These are phyloP conservation scores for Apistogramma diplotaenia DNA, from an alignment of 2,113 vertebrate species.

Conservation along the genomic window DNA sequence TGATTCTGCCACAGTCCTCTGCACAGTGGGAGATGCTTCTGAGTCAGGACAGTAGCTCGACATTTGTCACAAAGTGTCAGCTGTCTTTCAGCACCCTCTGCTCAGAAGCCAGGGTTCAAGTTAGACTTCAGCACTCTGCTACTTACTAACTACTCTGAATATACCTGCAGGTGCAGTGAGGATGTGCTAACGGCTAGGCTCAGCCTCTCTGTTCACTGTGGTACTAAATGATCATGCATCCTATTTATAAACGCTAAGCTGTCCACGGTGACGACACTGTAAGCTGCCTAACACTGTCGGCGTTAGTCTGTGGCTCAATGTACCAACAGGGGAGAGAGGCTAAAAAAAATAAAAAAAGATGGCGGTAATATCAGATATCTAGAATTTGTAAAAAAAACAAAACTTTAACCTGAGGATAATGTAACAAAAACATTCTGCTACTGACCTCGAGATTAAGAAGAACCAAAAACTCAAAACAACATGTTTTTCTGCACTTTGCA, in stretches of 20 bases:
- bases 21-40: neutral
- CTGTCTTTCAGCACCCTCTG: neutral
- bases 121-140: conserved; percentile 1
- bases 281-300: conserved; percentile 69
- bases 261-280: conserved; percentile 55
- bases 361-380: neutral
- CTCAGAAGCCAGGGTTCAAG: neutral
- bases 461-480: neutral
- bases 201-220: conserved; percentile 49
- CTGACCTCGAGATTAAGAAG: neutral
- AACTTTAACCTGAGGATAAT: neutral
- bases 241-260: conserved; percentile 80
- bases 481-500: neutral
- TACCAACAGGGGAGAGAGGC: neutral
- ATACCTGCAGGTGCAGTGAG: conserved; percentile 22
- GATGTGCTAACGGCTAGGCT: conserved; percentile 39
- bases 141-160: neutral
- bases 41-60: neutral
- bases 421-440: neutral
- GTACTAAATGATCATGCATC: conserved; percentile 68
- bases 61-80: neutral
- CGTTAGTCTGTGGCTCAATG: conserved; percentile 42
- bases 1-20: neutral
- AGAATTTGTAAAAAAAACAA: neutral
- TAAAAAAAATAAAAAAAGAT: neutral